Evolutionary conservation across 2,888 invertebrate genomes (phyloP).

Genomic region (Clostera curtula): DNA sequence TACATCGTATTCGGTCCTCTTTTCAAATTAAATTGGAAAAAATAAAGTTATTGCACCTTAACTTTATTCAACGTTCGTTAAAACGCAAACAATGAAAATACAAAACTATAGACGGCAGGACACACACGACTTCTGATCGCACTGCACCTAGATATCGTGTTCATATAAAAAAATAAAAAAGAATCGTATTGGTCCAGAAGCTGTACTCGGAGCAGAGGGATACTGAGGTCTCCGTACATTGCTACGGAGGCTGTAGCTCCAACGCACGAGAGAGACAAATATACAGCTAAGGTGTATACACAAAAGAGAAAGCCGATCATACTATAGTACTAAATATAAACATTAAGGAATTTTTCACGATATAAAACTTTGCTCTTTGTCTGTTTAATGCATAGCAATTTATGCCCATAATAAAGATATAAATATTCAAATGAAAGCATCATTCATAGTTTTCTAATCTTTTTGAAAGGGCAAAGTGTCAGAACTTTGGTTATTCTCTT

Average conservation of each 20-base stretch:
- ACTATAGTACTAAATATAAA: conserved; percentile 19
- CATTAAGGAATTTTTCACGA: conserved; percentile 28
- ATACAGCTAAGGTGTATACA: conserved; percentile 20
- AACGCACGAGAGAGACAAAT: conserved; percentile 36
- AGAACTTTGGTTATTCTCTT: no score
- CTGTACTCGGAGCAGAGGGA: conserved; percentile 34
- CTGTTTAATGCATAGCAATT: conserved; percentile 4
- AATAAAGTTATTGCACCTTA: no score
- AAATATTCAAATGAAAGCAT: no score
- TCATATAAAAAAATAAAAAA: conserved; percentile 34
- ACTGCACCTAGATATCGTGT: conserved; percentile 12
- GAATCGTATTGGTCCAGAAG: conserved; percentile 40
- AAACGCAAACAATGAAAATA: conserved; percentile 1
- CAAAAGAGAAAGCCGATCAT: conserved; percentile 32
- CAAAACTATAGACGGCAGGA: conserved; percentile 4
- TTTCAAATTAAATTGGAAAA: no score
- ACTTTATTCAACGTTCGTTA: no score
- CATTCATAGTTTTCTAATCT: no score
- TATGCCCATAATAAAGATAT: not conserved
- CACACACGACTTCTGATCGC: conserved; percentile 4
- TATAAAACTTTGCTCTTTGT: conserved; percentile 18
- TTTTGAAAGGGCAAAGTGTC: no score
- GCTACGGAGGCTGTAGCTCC: conserved; percentile 40
- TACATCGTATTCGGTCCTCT: no score
- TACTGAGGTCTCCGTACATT: conserved; percentile 22